phyloP scores from a whole-genome alignment of 2,797 vertebrate genomes.

The Rhinoraja longicauda region DNA sequence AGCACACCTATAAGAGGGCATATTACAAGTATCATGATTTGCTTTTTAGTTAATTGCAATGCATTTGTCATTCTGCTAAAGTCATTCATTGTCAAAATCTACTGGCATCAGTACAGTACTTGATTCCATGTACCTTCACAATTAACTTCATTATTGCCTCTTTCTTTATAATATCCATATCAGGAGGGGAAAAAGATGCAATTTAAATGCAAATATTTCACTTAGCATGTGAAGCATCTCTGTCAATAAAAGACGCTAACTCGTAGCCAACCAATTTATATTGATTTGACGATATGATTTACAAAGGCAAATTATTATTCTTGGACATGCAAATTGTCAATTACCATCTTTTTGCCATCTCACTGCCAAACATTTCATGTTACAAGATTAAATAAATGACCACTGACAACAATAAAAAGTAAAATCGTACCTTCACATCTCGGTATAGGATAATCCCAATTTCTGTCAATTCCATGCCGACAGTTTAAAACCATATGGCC shows the following conservation, averaged over 20 bases:
- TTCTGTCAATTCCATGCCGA: conserved; percentile 88
- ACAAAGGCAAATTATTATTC: neutral
- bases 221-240: neutral
- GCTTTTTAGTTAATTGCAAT: neutral
- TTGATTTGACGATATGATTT: neutral
- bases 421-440: conserved; percentile 83
- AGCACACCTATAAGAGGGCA: neutral
- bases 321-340: neutral
- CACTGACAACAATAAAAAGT: neutral
- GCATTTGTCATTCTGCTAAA: neutral
- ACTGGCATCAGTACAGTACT: neutral
- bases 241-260: neutral
- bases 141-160: neutral
- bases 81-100: neutral
- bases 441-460: conserved; percentile 90
- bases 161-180: neutral
- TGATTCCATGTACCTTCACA: neutral
- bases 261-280: neutral
- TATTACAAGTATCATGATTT: neutral
- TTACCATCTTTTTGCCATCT: neutral
- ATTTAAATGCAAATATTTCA: neutral
- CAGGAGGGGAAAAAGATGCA: neutral
- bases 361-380: neutral
- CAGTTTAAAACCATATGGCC: conserved; percentile 90
- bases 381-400: neutral